Evolutionary conservation across 2,888 invertebrate species (phyloP), one percentile per base, ranked within the genome.

Genomic region (Chrysolina americana): DNA sequence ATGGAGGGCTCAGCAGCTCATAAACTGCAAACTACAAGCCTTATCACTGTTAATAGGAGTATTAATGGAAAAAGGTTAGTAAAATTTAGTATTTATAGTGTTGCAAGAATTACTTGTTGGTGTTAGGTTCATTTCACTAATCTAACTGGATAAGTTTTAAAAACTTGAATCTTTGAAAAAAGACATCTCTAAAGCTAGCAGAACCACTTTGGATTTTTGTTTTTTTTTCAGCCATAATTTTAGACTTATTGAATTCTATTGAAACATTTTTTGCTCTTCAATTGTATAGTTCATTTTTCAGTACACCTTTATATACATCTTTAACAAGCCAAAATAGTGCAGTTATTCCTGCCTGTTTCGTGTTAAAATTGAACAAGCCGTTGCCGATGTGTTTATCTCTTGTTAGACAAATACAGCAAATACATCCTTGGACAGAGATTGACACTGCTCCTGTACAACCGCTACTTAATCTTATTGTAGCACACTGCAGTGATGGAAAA

Each of bases 261-360:
- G 28, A 28, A 28, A 28, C 28, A 3, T 28, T 28, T 28, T 28
- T 28, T 28, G 28, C 28, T 3, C 28, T 28, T 3, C 28, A 28
- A 28, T 28, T 28, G 2, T 28, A 41, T 65, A 63, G 10, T 23
- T 59, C 6, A 15, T 36, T 50, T 89, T 89, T 65, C 85, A 94
- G 93, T 80, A 89, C 93, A 59, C 97, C 97, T 0, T 92, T 93
- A 0, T 98, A 96, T 88, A 94, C 95, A 1, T 91, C 93, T 21
- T 89, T 97, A 63, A 95, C 93, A 76, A 92, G 93, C 70, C 92
- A 93, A 81, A 98, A 98, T 89, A 97, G 97, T 79, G 94, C 95
- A 62, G 92, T 95, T 86, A 89, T 98, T 83, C 97, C 98, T 0
- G 98, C 98, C 0, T 95, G 95, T 86, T 98, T 98, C 89, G 94